Evolutionary conservation across 2,797 vertebrate species (phyloP).

Genomic region (Masticophis lateralis): DNA sequence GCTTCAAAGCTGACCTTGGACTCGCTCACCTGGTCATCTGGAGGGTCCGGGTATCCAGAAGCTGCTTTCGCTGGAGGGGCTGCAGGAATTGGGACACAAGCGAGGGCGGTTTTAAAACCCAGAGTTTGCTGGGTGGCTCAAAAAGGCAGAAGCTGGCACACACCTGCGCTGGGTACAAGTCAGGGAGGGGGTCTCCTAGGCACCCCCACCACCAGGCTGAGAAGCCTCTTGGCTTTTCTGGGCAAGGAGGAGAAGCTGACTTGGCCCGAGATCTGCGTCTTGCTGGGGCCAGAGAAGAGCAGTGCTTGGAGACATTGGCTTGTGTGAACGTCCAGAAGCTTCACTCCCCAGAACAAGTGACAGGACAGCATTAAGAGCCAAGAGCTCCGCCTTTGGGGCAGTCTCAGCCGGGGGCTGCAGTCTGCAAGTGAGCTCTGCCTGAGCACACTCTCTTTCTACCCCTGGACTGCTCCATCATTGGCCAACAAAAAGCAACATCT

Average conservation of each 20-base stretch:
- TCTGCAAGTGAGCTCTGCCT: background rate
- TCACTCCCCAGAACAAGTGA: background rate
- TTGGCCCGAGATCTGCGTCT: background rate
- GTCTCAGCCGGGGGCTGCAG: background rate
- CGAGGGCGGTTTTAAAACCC: background rate
- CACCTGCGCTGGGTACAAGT: background rate
- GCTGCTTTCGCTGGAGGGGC: conserved; percentile 29
- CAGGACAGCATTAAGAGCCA: background rate
- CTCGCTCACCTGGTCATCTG: conserved; percentile 4
- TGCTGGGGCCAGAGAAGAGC: too few species aligned
- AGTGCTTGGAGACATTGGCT: background rate
- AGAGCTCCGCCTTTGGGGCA: background rate
- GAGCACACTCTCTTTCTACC: background rate
- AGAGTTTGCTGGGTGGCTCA: background rate
- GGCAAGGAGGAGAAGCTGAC: background rate
- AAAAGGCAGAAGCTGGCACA: background rate
- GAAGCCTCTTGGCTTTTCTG: background rate
- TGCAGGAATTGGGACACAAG: conserved; percentile 38
- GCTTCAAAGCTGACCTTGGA: conserved; percentile 34
- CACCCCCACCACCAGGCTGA: background rate
- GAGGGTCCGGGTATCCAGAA: background rate
- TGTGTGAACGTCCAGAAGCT: background rate
- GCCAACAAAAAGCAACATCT: background rate
- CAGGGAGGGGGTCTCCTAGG: background rate
- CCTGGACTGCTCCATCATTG: background rate